Percentiles rank a stretch among this genome's conserved stretches.
Conservation (phyloP, 2,113 vertebrate species). For the Montifringilla adamsi region DNA sequence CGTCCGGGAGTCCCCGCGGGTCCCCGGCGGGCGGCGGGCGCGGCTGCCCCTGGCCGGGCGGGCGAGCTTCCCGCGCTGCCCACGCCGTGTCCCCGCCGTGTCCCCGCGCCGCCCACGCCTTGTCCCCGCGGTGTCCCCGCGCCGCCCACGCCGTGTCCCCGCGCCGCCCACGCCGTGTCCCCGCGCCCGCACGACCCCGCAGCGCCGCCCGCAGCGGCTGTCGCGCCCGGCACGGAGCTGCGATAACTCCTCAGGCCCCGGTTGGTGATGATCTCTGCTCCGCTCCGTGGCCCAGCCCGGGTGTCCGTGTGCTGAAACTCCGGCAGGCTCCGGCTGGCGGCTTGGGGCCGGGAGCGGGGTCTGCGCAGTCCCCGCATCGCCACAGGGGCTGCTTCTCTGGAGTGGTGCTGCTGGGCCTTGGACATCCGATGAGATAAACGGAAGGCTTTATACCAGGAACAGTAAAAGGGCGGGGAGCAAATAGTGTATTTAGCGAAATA, state of each 20-base stretch:
- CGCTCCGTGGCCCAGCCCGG: accelerated
- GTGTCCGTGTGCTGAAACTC: not conserved
- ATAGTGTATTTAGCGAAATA: not conserved
- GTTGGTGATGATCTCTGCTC: accelerated
- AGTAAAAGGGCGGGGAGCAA: not conserved
- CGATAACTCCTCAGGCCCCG: accelerated
- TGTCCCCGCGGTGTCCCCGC: not conserved
- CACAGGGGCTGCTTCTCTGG: accelerated
- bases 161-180: slow-evolving; percentile 56
- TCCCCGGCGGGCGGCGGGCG: too few species aligned
- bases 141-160: slow-evolving; percentile 48
- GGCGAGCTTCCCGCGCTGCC: not conserved
- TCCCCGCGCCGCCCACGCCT: slow-evolving; percentile 40
- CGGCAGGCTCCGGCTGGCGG: accelerated
- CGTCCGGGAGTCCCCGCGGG: too few species aligned
- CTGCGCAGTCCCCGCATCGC: accelerated
- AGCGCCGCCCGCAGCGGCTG: not conserved
- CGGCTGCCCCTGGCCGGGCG: not conserved
- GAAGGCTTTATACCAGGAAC: not conserved
- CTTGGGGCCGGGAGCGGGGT: accelerated
- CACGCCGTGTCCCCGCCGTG: slow-evolving; percentile 55
- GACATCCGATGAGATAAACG: not conserved
- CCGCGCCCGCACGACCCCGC: not conserved
- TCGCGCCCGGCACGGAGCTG: accelerated
- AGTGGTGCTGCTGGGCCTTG: not conserved